These are phyloP conservation scores for Spongia lamella DNA, from an alignment of 37 sponge, comb jelly and placozoan species.

Conservation along the genomic window DNA sequence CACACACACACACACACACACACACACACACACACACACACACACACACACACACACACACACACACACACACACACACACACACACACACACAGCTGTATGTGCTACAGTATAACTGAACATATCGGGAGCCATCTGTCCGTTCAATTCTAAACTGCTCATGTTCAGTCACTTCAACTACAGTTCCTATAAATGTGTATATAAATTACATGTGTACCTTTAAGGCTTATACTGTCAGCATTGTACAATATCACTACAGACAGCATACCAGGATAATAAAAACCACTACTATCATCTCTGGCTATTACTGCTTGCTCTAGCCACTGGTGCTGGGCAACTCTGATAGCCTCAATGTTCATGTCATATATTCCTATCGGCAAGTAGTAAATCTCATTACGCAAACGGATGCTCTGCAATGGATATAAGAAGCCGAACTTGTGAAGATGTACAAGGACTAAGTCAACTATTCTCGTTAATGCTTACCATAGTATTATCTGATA, in stretches of 20 bases:
- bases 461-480: too few relatives aligned
- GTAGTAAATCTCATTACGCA: conserved; percentile 45
- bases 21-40: conserved; percentile 24
- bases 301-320: conserved; percentile 63
- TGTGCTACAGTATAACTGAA: background rate
- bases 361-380: conserved; percentile 26
- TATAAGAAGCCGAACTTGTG: background rate
- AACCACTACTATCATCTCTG: conserved; percentile 45
- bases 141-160: conserved; percentile 17
- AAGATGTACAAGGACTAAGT: background rate
- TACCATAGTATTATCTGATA: conserved; percentile 43
- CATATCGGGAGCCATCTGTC: conserved; percentile 15
- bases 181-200: conserved; percentile 33
- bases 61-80: conserved; percentile 27
- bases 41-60: conserved; percentile 31
- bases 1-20: conserved; percentile 22
- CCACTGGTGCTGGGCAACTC: conserved; percentile 54
- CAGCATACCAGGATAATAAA: conserved; percentile 60
- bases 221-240: background rate
- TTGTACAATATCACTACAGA: background rate
- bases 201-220: background rate
- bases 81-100: conserved; percentile 13
- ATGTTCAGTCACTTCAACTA: conserved; percentile 16
- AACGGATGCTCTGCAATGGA: background rate
- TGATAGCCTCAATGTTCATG: conserved; percentile 35